phyloP scores from a whole-genome alignment of 37 sponge, comb jelly and placozoan genomes.

The Amphimedon queenslandica region DNA sequence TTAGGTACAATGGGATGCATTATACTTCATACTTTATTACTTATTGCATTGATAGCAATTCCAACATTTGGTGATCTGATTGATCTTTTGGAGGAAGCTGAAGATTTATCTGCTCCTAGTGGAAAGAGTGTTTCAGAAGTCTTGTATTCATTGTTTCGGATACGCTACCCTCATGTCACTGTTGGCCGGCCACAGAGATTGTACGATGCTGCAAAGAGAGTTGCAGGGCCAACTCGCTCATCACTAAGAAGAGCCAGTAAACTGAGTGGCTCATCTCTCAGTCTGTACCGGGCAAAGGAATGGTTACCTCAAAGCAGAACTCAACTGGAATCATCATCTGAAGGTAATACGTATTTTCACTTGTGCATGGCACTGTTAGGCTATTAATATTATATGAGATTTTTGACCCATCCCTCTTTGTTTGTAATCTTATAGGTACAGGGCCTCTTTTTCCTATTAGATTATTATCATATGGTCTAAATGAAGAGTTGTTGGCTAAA shows the following conservation, averaged over 20 bases:
- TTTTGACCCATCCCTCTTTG: no score
- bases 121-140: conserved; percentile 18
- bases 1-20: no score
- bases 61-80: conserved; percentile 6
- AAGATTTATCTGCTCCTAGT: neutral
- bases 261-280: conserved; percentile 7
- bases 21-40: no score
- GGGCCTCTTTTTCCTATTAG: conserved; percentile 11
- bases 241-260: conserved; percentile 2
- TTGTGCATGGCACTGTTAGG: no score
- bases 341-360: no score
- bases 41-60: no score
- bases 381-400: no score
- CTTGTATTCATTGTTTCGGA: conserved; percentile 5
- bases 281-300: neutral
- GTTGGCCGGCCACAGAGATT: conserved; percentile 14
- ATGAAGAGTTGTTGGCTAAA: conserved; percentile 3
- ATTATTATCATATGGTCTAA: neutral
- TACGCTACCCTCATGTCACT: conserved; percentile 8
- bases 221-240: conserved; percentile 12
- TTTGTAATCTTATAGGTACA: no score
- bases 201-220: conserved; percentile 4
- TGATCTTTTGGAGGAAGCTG: neutral
- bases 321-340: no score
- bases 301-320: conserved; percentile 11